These are phyloP conservation scores for Mellilla xanthometata DNA, from an alignment of 2,888 invertebrate genomes.

Conservation along the genomic window DNA sequence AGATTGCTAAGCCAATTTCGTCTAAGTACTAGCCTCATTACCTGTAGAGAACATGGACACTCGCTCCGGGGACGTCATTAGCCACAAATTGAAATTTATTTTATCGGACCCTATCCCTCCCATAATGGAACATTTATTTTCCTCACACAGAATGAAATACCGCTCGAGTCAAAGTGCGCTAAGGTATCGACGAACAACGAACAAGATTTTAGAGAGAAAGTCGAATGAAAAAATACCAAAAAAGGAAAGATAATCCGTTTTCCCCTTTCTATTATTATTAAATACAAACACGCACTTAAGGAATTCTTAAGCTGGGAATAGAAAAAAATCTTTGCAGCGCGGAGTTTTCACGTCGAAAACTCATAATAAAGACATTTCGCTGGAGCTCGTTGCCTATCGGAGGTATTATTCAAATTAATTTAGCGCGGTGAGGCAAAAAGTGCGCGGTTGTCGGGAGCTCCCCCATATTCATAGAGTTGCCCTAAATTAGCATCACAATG, in stretches of 20 bases:
- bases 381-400: conserved; percentile 70
- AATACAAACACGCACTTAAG: conserved; percentile 60
- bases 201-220: conserved; percentile 24
- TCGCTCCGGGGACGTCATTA: conserved; percentile 66
- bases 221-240: conserved; percentile 31
- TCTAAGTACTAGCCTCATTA: conserved; percentile 68
- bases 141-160: conserved; percentile 37
- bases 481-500: conserved; percentile 81
- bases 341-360: conserved; percentile 66
- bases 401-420: conserved; percentile 81
- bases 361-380: conserved; percentile 76
- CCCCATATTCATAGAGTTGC: conserved; percentile 78
- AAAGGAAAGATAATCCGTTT: conserved; percentile 46
- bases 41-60: conserved; percentile 56
- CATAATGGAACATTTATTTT: conserved; percentile 55
- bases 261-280: conserved; percentile 50
- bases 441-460: conserved; percentile 63
- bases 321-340: conserved; percentile 54
- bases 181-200: conserved; percentile 22
- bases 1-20: conserved; percentile 72
- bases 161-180: conserved; percentile 30
- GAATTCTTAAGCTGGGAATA: conserved; percentile 55
- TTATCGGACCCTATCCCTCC: conserved; percentile 47
- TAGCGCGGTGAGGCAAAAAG: conserved; percentile 77
- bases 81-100: conserved; percentile 70